phyloP scores from a whole-genome alignment of 2,113 vertebrate species.

The Rousettus leschenaultii region DNA sequence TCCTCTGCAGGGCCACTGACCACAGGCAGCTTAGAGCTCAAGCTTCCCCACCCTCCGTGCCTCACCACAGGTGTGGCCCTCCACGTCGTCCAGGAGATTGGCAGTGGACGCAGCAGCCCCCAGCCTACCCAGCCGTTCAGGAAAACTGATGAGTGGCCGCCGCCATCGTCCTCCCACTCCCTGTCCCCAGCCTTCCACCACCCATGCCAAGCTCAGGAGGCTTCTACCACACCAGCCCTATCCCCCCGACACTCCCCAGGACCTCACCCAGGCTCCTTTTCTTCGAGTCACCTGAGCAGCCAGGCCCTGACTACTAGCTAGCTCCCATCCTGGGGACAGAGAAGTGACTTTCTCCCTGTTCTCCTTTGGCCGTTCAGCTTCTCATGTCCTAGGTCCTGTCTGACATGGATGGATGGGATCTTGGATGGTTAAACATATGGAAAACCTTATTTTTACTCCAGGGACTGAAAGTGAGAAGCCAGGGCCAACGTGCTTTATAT shows the following conservation, averaged over 20 bases:
- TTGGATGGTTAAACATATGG: not conserved
- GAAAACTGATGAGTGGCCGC: conserved; percentile 51
- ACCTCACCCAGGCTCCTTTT: not conserved
- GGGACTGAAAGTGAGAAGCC: not conserved
- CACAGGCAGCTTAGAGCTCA: not conserved
- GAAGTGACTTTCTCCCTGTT: not conserved
- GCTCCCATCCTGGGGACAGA: not conserved
- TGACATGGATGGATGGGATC: not conserved
- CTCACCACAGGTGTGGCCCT: conserved; percentile 93
- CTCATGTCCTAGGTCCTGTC: not conserved
- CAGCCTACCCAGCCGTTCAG: conserved; percentile 83
- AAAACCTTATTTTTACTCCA: not conserved
- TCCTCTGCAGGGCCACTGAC: not conserved
- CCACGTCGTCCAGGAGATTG: conserved; percentile 94
- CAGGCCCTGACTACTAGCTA: not conserved
- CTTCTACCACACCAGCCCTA: not conserved
- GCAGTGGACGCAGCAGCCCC: conserved; percentile 93
- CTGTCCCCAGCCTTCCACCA: not conserved
- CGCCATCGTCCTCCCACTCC: not conserved
- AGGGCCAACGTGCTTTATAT: not conserved
- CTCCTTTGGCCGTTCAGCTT: not conserved
- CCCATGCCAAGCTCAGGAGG: not conserved
- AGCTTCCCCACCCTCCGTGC: rapidly evolving
- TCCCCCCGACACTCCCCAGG: rapidly evolving
- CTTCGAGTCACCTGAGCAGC: not conserved